Evolutionary conservation across 2,797 vertebrate genomes (phyloP).

Genomic region (Molossus alvarezi): DNA sequence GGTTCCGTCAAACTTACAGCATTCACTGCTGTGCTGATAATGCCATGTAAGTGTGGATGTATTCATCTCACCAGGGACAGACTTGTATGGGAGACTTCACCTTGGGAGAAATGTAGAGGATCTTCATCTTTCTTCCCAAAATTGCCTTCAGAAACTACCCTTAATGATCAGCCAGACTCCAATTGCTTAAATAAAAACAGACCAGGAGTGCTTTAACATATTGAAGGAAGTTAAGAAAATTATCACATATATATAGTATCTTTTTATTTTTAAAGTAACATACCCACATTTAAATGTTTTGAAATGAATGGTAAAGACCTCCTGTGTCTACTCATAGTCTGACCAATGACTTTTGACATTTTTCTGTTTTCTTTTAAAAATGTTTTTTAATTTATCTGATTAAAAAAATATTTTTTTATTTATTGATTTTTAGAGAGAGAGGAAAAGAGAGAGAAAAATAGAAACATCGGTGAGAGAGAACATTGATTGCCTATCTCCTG

Average conservation of each 20-base stretch:
- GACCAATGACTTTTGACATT: not conserved
- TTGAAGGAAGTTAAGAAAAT: conserved; percentile 36
- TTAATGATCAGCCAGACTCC: not conserved
- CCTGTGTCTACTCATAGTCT: not conserved
- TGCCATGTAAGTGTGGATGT: too few relatives aligned
- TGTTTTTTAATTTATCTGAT: not conserved
- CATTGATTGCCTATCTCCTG: too few relatives aligned
- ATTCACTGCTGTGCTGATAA: not conserved
- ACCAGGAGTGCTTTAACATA: not conserved
- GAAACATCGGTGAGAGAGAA: too few relatives aligned
- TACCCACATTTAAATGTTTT: conserved; percentile 35
- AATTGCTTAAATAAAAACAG: not conserved
- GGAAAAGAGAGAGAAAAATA: too few relatives aligned
- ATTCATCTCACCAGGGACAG: not conserved
- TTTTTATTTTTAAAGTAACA: not conserved
- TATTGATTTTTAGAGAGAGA: too few relatives aligned
- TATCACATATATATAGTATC: not conserved
- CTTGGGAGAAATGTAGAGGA: not conserved
- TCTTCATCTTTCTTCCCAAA: not conserved
- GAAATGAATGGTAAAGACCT: not conserved
- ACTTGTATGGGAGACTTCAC: not conserved
- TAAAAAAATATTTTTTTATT: too few relatives aligned
- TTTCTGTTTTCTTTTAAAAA: conserved; percentile 39
- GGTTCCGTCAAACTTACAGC: not conserved
- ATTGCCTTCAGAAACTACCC: not conserved